Evolutionary conservation across 35 echinoderm and acorn worm species (phyloP).

Genomic region (Eucidaris tribuloides): DNA sequence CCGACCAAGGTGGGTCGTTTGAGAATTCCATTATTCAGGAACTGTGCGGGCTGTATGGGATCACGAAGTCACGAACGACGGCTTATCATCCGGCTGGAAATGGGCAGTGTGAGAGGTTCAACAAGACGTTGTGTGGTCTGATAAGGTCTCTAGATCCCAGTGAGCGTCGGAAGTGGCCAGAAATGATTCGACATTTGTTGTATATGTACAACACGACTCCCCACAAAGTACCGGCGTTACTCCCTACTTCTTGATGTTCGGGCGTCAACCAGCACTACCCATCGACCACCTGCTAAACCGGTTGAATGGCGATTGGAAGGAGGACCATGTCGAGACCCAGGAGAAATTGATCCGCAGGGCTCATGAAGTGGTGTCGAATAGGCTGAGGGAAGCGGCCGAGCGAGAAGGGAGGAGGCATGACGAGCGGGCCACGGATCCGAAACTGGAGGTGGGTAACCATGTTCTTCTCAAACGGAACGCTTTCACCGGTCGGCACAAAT

Average conservation of each 20-base stretch:
- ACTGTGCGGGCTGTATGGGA: conserved; percentile 42
- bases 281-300: conserved; percentile 27
- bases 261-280: conserved; percentile 11
- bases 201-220: conserved; percentile 51
- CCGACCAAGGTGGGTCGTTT: conserved; percentile 52
- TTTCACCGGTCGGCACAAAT: conserved; percentile 5
- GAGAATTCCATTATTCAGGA: conserved; percentile 26
- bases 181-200: conserved; percentile 8
- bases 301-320: not conserved
- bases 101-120: conserved; percentile 49
- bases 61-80: conserved; percentile 33
- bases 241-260: conserved; percentile 40
- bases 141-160: conserved; percentile 23
- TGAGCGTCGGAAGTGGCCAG: conserved; percentile 28
- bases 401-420: no score
- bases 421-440: not conserved
- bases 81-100: conserved; percentile 54
- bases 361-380: no score
- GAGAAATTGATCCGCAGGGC: no score
- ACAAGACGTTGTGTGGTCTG: conserved; percentile 35
- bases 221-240: conserved; percentile 3
- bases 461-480: not conserved
- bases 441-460: not conserved
- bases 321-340: not conserved
- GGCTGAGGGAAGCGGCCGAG: no score